A percentile compares a stretch with the other conserved stretches of the same genome.
Conservation (phyloP, 1,140 invertebrate species). For the Drosophila quadrilineata region DNA sequence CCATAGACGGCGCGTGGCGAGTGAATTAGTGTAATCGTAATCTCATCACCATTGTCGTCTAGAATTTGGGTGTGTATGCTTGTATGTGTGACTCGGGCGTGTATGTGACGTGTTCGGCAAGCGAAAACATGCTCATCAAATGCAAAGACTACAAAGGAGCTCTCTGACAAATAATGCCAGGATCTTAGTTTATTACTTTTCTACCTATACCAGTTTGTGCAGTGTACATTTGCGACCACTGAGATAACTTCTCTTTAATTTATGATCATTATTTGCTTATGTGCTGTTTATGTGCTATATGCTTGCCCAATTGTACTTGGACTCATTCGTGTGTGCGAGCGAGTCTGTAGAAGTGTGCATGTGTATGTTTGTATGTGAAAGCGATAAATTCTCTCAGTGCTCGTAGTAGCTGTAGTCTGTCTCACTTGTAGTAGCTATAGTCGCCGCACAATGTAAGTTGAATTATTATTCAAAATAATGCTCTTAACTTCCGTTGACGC, state of each 20-base stretch:
- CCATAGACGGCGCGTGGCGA: constrained; percentile 35
- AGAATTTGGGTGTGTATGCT: constrained; percentile 63
- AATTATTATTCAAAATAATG: constrained; percentile 80
- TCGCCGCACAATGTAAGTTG: constrained; percentile 63
- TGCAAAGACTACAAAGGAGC: not conserved
- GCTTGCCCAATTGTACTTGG: constrained; percentile 63
- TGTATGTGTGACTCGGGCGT: constrained; percentile 49
- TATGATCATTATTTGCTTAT: constrained; percentile 55
- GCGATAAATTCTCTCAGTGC: constrained; percentile 63
- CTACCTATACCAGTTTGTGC: not conserved
- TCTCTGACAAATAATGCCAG: constrained; percentile 5
- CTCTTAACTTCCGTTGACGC: constrained; percentile 67
- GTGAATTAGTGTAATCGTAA: constrained; percentile 73
- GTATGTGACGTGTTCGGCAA: constrained; percentile 73
- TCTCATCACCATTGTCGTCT: constrained; percentile 49
- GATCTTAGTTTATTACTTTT: constrained; percentile 21
- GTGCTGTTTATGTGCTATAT: constrained; percentile 52
- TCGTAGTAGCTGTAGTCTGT: constrained; percentile 35
- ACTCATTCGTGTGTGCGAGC: constrained; percentile 19
- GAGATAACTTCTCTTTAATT: constrained; percentile 73
- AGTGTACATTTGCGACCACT: constrained; percentile 31
- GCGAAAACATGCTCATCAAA: constrained; percentile 34
- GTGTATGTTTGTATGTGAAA: constrained; percentile 39
- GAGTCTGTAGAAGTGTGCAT: constrained; percentile 12
- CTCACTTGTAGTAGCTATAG: constrained; percentile 28